Percentiles rank a stretch among this genome's conserved stretches.
phyloP scores from a whole-genome alignment of 1,140 invertebrate species.

The Homarus americanus region DNA sequence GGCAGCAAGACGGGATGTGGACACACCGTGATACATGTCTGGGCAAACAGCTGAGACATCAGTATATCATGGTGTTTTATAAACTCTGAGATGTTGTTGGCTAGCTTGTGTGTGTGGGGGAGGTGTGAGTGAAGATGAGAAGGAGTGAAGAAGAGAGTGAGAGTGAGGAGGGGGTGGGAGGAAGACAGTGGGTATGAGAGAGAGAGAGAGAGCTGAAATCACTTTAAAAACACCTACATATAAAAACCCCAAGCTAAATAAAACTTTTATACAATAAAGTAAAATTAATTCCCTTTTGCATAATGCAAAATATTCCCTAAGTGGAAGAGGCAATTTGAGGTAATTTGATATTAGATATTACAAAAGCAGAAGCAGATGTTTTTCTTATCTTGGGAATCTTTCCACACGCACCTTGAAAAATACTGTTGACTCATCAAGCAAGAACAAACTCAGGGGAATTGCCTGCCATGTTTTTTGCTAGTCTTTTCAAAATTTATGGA shows the following conservation, averaged over 20 bases:
- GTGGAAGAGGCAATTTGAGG: neutral
- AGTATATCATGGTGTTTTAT: neutral
- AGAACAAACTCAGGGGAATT: neutral
- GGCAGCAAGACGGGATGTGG: too few species aligned
- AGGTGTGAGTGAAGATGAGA: neutral
- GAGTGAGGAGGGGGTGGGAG: neutral
- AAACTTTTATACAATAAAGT: neutral
- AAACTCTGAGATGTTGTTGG: too few species aligned
- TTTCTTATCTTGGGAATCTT: neutral
- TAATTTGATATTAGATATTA: neutral
- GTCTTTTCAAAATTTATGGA: constrained; percentile 11
- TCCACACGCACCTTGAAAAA: neutral
- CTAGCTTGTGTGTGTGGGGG: neutral
- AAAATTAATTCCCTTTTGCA: neutral
- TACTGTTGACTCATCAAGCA: neutral
- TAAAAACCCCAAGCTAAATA: neutral
- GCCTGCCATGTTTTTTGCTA: neutral
- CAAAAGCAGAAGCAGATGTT: neutral
- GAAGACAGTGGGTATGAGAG: neutral
- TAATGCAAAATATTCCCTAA: too few species aligned
- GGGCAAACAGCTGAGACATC: neutral
- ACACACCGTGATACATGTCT: neutral
- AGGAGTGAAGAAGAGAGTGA: neutral
- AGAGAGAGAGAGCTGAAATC: neutral
- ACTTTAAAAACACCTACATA: neutral